A percentile compares a stretch with the other conserved stretches of the same genome.
Evolutionary conservation across 2,113 vertebrate genomes (phyloP).

Genomic region (Orcinus orca): DNA sequence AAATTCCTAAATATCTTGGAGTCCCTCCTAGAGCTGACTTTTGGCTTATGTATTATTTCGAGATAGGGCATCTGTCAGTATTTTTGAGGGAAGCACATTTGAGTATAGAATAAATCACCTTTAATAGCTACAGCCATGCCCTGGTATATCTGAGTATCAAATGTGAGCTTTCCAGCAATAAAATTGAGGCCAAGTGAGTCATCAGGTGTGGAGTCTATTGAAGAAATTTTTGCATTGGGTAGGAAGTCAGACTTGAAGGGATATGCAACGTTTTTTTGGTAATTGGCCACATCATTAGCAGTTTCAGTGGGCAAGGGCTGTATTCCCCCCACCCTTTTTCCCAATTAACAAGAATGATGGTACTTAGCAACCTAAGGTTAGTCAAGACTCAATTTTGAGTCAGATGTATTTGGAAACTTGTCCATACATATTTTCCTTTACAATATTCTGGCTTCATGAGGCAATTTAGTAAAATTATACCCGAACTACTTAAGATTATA

Average conservation of each 20-base stretch:
- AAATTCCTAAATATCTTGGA: not conserved
- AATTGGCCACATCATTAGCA: not conserved
- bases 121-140: not conserved
- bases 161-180: not conserved
- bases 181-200: not conserved
- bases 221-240: not conserved
- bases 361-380: not conserved
- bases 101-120: not conserved
- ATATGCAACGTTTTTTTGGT: not conserved
- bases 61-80: not conserved
- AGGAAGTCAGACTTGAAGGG: not conserved
- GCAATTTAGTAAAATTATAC: constrained; percentile 28
- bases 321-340: not conserved
- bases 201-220: not conserved
- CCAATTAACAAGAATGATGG: not conserved
- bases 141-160: not conserved
- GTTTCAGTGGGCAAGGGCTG: not conserved
- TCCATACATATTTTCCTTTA: not conserved
- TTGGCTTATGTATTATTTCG: not conserved
- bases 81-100: not conserved
- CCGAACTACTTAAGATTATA: constrained; percentile 30
- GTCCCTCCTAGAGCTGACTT: not conserved
- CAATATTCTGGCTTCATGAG: not conserved
- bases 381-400: not conserved
- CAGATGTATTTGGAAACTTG: not conserved